Percentiles rank a stretch among this genome's conserved stretches.
These are phyloP conservation scores for Melieria crassipennis DNA, from an alignment of 2,888 invertebrate genomes.

Conservation along the genomic window DNA sequence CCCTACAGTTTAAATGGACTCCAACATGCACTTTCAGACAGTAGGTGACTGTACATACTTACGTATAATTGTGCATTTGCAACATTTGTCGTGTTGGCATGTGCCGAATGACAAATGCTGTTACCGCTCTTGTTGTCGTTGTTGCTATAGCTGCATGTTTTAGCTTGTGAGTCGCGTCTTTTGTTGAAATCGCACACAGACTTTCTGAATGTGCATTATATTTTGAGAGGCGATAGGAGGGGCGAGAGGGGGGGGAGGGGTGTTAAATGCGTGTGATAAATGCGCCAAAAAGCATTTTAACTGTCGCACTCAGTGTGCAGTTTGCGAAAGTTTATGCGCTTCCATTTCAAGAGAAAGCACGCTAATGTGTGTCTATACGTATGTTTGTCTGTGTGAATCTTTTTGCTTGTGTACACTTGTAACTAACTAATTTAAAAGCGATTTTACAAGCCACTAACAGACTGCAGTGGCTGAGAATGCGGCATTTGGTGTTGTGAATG, in stretches of 20 bases:
- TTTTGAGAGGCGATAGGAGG: background rate
- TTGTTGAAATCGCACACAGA: slow-evolving; percentile 1
- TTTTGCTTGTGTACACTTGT: slow-evolving; percentile 22
- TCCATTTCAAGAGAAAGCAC: background rate
- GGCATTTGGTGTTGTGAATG: slow-evolving; percentile 9
- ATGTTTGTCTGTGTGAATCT: background rate
- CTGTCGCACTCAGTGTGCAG: slow-evolving; percentile 15
- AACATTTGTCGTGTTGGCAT: slow-evolving; percentile 24
- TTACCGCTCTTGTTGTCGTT: slow-evolving; percentile 10
- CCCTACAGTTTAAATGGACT: slow-evolving; percentile 10
- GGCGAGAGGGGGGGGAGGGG: background rate
- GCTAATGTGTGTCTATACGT: background rate
- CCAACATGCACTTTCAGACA: slow-evolving; percentile 23
- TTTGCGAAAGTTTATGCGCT: background rate
- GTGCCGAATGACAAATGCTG: slow-evolving; percentile 16
- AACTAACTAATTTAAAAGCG: slow-evolving; percentile 34
- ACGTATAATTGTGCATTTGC: slow-evolving; percentile 33
- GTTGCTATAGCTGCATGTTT: background rate
- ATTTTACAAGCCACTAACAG: slow-evolving; percentile 31
- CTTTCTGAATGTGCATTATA: background rate
- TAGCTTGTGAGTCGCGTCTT: background rate
- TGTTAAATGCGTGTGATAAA: slow-evolving; percentile 16
- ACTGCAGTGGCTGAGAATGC: slow-evolving; percentile 21
- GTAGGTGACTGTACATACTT: background rate
- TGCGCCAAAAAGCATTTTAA: slow-evolving; percentile 30